Base-by-base conservation (phyloP, 2,888 invertebrate species). In the Calameuta pallipes region DNA sequence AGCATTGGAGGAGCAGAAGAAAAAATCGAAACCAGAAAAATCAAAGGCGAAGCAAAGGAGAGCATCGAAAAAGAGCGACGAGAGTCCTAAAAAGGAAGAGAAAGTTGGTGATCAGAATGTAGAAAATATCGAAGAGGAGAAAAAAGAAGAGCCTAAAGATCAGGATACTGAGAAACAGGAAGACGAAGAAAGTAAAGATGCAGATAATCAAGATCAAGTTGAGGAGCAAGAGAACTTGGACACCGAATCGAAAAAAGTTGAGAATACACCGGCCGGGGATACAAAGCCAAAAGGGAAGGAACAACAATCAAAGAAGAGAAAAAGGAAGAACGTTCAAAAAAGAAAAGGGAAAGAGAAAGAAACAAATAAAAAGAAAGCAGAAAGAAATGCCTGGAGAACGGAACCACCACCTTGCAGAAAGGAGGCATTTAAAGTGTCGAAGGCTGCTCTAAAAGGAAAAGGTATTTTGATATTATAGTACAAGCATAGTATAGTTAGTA, bases 371-470 rank as follows among this genome's bases (percentile, higher is more conserved):
- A 77, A 82, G 35, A 85, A 79, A 75, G 78, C 76, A 9, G 78
- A 80, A 76, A 81, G 80, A 71, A 79, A 84, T 71, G 85, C 85
- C 3, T 89, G 89, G 89, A 84, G 89, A 68, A 86, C 80, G 37
- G 80, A 77, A 4, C 86, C 84, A 2, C n/a, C 80, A 11, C 84
- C 86, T 11, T 87, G 79, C 76, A 82, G 82, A 36, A 78, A 81
- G 1, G 73, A 85, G 78, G 82, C 85, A 0, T 80, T 76, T 13
- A 78, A 56, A n/a, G 80, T 87, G 11, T 81, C 82, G n/a, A 78
- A 81, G 77, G 74, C 82, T 0, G 85, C 87, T 33, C 36, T 85
- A n/a, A 81, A 76, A 23, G 82, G 75, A 69, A 78, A 83, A 83
- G 86, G 89, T 89, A 35, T 4, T 4, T 34, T n/a, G 56, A 75